phyloP scores from a whole-genome alignment of 2,113 vertebrate species.

The Monopterus albus region DNA sequence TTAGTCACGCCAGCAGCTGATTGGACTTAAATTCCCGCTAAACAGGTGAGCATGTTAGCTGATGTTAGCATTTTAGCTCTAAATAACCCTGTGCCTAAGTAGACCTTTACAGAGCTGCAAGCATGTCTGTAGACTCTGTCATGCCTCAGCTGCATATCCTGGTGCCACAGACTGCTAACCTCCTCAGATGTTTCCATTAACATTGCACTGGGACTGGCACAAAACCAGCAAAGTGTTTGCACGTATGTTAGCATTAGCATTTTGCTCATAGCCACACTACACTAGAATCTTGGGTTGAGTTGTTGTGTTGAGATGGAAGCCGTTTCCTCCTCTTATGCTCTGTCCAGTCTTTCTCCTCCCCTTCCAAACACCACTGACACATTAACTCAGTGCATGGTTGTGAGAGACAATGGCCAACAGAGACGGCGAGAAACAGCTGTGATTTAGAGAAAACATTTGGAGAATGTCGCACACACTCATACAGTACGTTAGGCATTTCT shows the following conservation, averaged over 20 bases:
- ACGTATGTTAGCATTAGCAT: neutral
- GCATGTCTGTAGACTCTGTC: too few relatives aligned
- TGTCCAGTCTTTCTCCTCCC: slow-evolving; percentile 3
- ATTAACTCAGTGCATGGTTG: neutral
- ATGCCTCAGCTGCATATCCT: too few relatives aligned
- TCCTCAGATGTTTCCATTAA: neutral
- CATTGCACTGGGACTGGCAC: too few relatives aligned
- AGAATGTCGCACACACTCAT: neutral
- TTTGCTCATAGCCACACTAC: neutral
- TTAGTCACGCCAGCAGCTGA: too few relatives aligned
- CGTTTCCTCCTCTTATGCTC: too few relatives aligned
- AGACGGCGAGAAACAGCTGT: neutral
- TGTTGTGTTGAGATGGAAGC: too few relatives aligned
- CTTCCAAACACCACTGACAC: slow-evolving; percentile 25
- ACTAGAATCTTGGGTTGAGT: too few relatives aligned
- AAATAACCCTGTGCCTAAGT: too few relatives aligned
- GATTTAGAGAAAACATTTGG: neutral
- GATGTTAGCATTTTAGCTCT: too few relatives aligned
- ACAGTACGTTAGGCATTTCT: neutral
- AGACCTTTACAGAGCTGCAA: too few relatives aligned
- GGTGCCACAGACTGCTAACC: neutral
- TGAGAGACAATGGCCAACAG: neutral
- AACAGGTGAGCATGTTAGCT: neutral
- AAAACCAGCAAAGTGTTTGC: neutral
- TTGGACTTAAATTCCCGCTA: neutral